phyloP scores from a whole-genome alignment of 64 coral and sea anemone species.

The Porites lutea region DNA sequence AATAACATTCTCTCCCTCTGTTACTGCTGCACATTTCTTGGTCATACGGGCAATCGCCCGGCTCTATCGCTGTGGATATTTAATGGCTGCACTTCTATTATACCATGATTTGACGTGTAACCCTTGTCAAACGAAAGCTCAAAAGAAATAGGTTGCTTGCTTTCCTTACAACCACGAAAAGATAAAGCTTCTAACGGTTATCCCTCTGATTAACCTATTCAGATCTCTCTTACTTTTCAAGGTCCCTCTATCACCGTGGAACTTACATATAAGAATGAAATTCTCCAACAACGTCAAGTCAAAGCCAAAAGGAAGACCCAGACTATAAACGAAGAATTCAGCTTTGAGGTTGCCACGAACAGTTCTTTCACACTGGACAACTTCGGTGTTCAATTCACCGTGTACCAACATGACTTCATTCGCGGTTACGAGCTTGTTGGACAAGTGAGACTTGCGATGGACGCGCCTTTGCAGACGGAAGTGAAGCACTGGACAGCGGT shows the following conservation, averaged over 20 bases:
- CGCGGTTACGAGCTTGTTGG: slow-evolving; percentile 78
- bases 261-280: slow-evolving; percentile 63
- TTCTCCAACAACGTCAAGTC: slow-evolving; percentile 55
- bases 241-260: slow-evolving; percentile 76
- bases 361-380: slow-evolving; percentile 74
- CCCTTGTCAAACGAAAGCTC: too few relatives aligned
- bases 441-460: slow-evolving; percentile 62
- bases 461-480: slow-evolving; percentile 72
- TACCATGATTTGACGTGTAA: too few relatives aligned
- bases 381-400: slow-evolving; percentile 72
- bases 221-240: not conserved
- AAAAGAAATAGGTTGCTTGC: too few relatives aligned
- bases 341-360: slow-evolving; percentile 76
- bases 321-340: slow-evolving; percentile 53
- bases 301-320: slow-evolving; percentile 45
- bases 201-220: too few relatives aligned
- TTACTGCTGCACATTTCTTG: too few relatives aligned
- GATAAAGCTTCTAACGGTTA: too few relatives aligned
- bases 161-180: too few relatives aligned
- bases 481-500: slow-evolving; percentile 84
- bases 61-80: too few relatives aligned
- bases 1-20: too few relatives aligned
- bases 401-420: slow-evolving; percentile 69
- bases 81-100: too few relatives aligned
- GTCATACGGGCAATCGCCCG: too few relatives aligned